Base-by-base conservation (phyloP, 2,797 vertebrate species). In the Paguma larvata region DNA sequence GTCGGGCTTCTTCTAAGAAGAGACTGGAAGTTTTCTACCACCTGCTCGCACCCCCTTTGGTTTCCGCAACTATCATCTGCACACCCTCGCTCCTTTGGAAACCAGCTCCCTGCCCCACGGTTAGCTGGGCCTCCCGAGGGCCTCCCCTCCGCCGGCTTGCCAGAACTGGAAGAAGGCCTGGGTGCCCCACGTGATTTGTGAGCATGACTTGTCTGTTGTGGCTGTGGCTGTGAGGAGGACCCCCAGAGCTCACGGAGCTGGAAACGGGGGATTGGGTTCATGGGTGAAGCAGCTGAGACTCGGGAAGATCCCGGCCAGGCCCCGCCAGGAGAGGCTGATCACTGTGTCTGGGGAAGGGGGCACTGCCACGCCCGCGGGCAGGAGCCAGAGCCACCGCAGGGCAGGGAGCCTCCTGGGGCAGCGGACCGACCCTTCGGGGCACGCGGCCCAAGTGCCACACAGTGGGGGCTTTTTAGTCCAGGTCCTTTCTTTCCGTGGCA, bases 11-110 rank as follows among this genome's bases (percentile, higher is more conserved):
- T 62, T 65, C 46, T 3, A 6, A 41, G 34, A 48, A 38, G 34
- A 68, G 12, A 7, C 13, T 4, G 2, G 13, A 4, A 59, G 18
- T 7, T 3, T 21, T 9, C 48, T 5, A 0, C 2, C 63, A 1
- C 23, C 1, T 14, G 59, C 46, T 46, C 18, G 67, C 27, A 12
- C 59, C 27, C 27, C 1, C 41, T n/a, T 68, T 3, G 16, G 10
- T 63, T 77, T 53, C 32, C 32, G 21, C 11, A 7, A 2, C 30
- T 6, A 9, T 30, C 70, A 7, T 27, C 27, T 30, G 38, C 25
- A 25, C 12, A 1, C 13, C 41, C 67, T 23, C 46, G 32, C 30
- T 38, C 23, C 46, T 63, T 56, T 16, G 13, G 72, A 41, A 56
- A 90, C 25, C 0, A 2, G 72, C 62, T 30, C 38, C 88, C 11